These are phyloP conservation scores for Morus bassanus DNA, from an alignment of 2,797 vertebrate genomes.

Conservation along the genomic window DNA sequence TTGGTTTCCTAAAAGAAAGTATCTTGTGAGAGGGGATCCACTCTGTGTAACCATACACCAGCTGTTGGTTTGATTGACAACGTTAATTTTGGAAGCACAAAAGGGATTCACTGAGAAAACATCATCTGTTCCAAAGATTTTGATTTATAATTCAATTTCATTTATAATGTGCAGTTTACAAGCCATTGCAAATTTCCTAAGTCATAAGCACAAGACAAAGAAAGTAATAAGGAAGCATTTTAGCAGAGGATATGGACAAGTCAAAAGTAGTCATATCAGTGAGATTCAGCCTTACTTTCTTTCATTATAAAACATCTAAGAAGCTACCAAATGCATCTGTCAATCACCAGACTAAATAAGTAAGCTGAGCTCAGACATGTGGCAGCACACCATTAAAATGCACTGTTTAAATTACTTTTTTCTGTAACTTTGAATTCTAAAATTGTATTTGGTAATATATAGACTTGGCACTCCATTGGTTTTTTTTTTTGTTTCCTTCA, in stretches of 20 bases:
- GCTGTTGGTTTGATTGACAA: conserved; percentile 74
- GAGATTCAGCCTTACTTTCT: not conserved
- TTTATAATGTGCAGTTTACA: not conserved
- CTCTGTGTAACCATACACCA: conserved; percentile 76
- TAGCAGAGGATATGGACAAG: not conserved
- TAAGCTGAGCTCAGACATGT: conserved; percentile 32
- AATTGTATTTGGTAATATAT: not conserved
- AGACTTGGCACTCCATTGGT: not conserved
- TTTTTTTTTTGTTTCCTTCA: not conserved
- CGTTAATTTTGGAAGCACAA: conserved; percentile 69
- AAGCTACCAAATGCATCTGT: conserved; percentile 73
- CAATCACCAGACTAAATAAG: conserved; percentile 67
- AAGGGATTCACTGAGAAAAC: conserved; percentile 59
- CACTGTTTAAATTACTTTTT: not conserved
- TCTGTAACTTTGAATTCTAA: not conserved
- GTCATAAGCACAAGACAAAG: not conserved
- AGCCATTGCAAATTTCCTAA: not conserved
- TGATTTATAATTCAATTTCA: conserved; percentile 3
- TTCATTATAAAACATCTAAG: not conserved
- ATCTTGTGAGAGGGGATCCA: conserved; percentile 73
- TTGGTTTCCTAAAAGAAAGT: conserved; percentile 76
- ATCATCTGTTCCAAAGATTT: not conserved
- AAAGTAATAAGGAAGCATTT: not conserved
- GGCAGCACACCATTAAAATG: not conserved
- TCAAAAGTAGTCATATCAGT: not conserved